Evolutionary conservation across 2,113 vertebrate species (phyloP), one percentile per base, ranked within the genome.

Genomic region (Silurus glanis): DNA sequence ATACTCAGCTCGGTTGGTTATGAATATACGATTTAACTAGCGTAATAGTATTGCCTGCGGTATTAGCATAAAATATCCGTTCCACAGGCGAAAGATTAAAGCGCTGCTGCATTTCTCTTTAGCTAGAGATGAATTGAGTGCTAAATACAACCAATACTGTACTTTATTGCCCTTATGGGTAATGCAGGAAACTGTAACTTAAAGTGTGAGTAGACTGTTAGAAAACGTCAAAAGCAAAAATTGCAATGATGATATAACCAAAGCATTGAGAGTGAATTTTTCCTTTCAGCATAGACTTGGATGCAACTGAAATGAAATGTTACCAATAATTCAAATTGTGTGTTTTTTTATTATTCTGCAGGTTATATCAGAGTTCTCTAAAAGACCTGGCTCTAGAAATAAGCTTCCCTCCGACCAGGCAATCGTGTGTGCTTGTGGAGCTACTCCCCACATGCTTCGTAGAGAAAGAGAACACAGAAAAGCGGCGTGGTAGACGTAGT

Each of bases 371-470:
- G 88, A 89, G 92, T 86, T 94, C 93, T 84, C 89, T 98, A 87
- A 94, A 94, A 87, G 94, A 93, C 84, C 90, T 97, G 74, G 98
- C 97, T 28, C 94, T 99, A 89, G 96, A 97, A 88, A 89, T 99
- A 83, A 90, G 88, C 0, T 98, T 99, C 91, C 94, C 95, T 67
- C 91, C 93, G 37, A 90, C 88, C 9, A 94, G 87, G 16, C 92
- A 89, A 53, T 91, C 93, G 9, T 89, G 88, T 21, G 91, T 98
- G 58, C 93, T 97, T 58, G 94, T 99, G 21, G 94, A 92, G 75
- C 97, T 95, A 88, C 97, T 99, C 25, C 98, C 98, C 0, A 64
- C 96, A 83, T 99, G 97, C 87, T 98, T 99, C 87, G 88, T 96
- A 88, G 97, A 99, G 92, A 97, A 96, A 93, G 97, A 99, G 91